Conservation (phyloP, 2,888 invertebrate genomes). For the Polydrusus tereticollis region DNA sequence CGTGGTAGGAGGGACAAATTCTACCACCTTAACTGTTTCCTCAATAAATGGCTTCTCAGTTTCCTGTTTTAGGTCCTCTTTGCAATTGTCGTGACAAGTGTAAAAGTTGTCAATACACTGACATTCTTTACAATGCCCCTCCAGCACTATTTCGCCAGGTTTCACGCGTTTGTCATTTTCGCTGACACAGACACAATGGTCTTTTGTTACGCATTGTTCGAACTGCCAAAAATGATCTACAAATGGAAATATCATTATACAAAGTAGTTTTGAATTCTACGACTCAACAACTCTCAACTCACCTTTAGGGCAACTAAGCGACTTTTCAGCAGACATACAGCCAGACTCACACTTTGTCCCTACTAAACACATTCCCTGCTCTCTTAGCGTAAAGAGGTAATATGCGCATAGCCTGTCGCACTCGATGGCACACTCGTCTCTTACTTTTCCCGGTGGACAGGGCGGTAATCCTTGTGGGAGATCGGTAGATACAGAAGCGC, state of each 20-base stretch:
- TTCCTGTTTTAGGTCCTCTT: neutral
- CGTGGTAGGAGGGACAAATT: constrained; percentile 3
- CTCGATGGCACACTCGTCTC: constrained; percentile 78
- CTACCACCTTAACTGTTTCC: neutral
- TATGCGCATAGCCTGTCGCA: constrained; percentile 81
- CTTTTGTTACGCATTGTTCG: constrained; percentile 78
- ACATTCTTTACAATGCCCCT: constrained; percentile 78
- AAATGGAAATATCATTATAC: neutral
- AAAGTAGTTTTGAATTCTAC: neutral
- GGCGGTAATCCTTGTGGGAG: neutral
- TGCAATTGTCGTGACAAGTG: constrained; percentile 72
- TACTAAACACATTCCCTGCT: constrained; percentile 66
- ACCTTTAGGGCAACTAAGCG: constrained; percentile 68
- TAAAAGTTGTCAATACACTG: constrained; percentile 85
- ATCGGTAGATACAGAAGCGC: constrained; percentile 58
- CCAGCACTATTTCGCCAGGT: constrained; percentile 77
- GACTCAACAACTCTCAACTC: neutral
- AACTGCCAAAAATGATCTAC: constrained; percentile 78
- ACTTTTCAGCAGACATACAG: constrained; percentile 59
- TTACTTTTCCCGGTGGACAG: constrained; percentile 70
- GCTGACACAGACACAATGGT: constrained; percentile 83
- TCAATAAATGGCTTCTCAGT: neutral
- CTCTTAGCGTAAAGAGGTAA: constrained; percentile 69
- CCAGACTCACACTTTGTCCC: constrained; percentile 65
- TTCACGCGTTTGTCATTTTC: constrained; percentile 75